A percentile compares a stretch with the other conserved stretches of the same genome.
phyloP scores from a whole-genome alignment of 2,797 vertebrate genomes.

The Cottoperca gobio region DNA sequence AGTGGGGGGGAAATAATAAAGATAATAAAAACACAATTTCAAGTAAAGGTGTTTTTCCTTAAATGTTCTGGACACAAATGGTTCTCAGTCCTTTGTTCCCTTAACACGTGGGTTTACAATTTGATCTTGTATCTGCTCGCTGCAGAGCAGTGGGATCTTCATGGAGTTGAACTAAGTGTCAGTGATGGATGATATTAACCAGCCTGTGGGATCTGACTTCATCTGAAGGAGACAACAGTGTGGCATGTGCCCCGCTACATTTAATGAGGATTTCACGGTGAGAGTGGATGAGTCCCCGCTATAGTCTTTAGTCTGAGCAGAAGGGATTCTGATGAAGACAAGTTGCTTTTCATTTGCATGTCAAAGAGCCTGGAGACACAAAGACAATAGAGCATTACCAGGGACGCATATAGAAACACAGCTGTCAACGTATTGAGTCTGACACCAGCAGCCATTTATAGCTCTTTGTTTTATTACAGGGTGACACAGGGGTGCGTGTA shows the following conservation, averaged over 20 bases:
- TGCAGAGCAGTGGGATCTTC: constrained; percentile 12
- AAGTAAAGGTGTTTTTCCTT: not conserved
- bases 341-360: constrained; percentile 79
- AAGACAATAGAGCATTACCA: constrained; percentile 74
- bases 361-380: constrained; percentile 70
- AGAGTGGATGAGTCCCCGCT: constrained; percentile 50
- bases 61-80: not conserved
- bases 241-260: constrained; percentile 58
- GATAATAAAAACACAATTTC: not conserved
- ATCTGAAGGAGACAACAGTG: constrained; percentile 43
- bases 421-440: constrained; percentile 70
- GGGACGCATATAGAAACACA: constrained; percentile 60
- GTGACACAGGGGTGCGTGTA: not conserved
- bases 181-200: constrained; percentile 66
- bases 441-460: constrained; percentile 57
- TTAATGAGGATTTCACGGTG: constrained; percentile 74
- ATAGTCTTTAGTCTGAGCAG: constrained; percentile 46
- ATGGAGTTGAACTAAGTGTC: constrained; percentile 36
- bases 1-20: not conserved
- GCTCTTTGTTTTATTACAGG: constrained; percentile 37
- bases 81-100: not conserved
- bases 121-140: constrained; percentile 19
- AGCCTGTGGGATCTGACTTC: constrained; percentile 57
- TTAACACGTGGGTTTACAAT: not conserved
- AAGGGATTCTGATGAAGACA: constrained; percentile 74